Base-by-base conservation (phyloP, 1,140 invertebrate genomes). In the Coenobita brevimanus region DNA sequence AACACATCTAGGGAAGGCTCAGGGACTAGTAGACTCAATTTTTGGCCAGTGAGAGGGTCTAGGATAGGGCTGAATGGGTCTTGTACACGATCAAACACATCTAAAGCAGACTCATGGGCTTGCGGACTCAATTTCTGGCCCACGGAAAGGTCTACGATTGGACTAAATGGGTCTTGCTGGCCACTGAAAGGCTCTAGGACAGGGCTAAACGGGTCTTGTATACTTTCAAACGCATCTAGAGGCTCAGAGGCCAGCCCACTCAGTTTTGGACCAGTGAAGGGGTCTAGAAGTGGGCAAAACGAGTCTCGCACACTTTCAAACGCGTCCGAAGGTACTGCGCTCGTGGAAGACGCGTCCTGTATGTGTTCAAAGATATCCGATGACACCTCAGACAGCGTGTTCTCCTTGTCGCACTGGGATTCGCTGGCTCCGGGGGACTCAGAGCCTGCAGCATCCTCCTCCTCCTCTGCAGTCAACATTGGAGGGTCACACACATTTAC, bases 311-410 rank as follows among this genome's bases (percentile, higher is more conserved):
- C n/a, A n/a, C n/a, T n/a, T n/a, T n/a, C n/a, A n/a, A n/a, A n/a
- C n/a, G n/a, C n/a, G n/a, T n/a, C n/a, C n/a, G n/a, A n/a, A n/a
- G n/a, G n/a, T n/a, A n/a, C n/a, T n/a, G n/a, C n/a, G n/a, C n/a
- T n/a, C n/a, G n/a, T n/a, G n/a, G n/a, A n/a, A n/a, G n/a, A 38
- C 17, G 67, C 17, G 10, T 71, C 67, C 17, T 38, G 67, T 24
- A 71, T 17, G 33, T 17, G n/a, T 62, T 86, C 84, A 46, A 86
- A 86, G 41, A 86, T 79, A 38, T 75, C 41, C 24, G 84, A 86
- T 2, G 84, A 86, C 2, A 86, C 54, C 67, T 86, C 84, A 24
- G 84, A 86, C 1, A 86, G 73, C 15, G 84, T 86, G 54, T 43
- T 86, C n/a, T 69, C 76, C 36, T 38, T 79, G 27, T 71, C 62